phyloP scores from a whole-genome alignment of 2,888 invertebrate species.

The Scrobipalpa atriplicella region DNA sequence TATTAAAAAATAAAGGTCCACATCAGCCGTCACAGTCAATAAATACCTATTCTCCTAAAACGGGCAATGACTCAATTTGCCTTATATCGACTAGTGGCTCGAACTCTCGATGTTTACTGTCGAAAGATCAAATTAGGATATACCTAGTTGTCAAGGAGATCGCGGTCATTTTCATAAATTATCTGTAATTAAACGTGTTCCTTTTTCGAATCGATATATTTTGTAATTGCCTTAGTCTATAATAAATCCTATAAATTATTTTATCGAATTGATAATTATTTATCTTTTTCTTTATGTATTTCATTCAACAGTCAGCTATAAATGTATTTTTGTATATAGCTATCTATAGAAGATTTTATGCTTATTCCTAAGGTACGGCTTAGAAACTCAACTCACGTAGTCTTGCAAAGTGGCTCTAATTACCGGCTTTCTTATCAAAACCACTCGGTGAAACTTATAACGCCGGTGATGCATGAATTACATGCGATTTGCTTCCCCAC shows the following conservation, averaged over 20 bases:
- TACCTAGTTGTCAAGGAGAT: slow-evolving; percentile 29
- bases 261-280: too few relatives aligned
- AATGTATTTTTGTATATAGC: background rate
- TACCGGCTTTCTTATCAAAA: slow-evolving; percentile 57
- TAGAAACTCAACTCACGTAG: slow-evolving; percentile 22
- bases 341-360: background rate
- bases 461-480: slow-evolving; percentile 53
- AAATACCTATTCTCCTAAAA: slow-evolving; percentile 34
- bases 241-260: too few relatives aligned
- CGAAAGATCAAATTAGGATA: slow-evolving; percentile 15
- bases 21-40: slow-evolving; percentile 9
- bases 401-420: slow-evolving; percentile 44
- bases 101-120: slow-evolving; percentile 13
- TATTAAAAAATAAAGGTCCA: background rate
- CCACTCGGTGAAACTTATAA: slow-evolving; percentile 48
- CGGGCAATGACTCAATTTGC: slow-evolving; percentile 38
- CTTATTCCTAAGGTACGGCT: background rate
- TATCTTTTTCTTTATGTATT: too few relatives aligned
- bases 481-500: slow-evolving; percentile 46
- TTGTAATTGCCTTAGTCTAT: background rate
- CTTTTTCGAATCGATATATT: background rate
- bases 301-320: background rate
- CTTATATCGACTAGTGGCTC: slow-evolving; percentile 19
- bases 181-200: slow-evolving; percentile 39
- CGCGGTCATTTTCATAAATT: slow-evolving; percentile 11